phyloP scores from a whole-genome alignment of 2,888 invertebrate genomes.

The Mythimna impura region DNA sequence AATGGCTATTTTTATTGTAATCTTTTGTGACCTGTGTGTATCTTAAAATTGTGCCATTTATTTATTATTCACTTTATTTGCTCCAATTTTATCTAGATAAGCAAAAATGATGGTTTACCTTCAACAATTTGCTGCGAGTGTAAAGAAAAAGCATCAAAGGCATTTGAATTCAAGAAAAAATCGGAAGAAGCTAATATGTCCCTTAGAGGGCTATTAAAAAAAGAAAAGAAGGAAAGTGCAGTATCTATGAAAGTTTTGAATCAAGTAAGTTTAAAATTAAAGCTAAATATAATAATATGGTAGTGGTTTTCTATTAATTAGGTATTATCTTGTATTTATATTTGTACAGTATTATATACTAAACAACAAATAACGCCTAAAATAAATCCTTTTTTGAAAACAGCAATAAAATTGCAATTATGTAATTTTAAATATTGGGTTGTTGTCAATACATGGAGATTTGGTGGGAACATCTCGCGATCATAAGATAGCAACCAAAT shows the following conservation, averaged over 20 bases:
- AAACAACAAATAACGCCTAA: too few species aligned
- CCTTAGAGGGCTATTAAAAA: conserved; percentile 74
- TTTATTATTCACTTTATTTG: neutral
- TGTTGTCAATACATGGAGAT: too few species aligned
- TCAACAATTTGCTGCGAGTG: conserved; percentile 82
- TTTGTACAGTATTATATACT: too few species aligned
- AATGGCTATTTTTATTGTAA: neutral
- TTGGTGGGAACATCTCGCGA: too few species aligned
- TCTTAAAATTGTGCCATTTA: neutral
- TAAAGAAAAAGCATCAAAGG: conserved; percentile 79
- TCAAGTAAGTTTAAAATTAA: conserved; percentile 53
- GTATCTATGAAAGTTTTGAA: conserved; percentile 28
- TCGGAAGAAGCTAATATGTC: conserved; percentile 80
- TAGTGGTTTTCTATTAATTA: too few species aligned
- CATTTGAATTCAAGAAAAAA: conserved; percentile 82
- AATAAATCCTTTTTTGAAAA: too few species aligned
- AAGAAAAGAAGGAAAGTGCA: conserved; percentile 66
- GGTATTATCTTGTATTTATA: too few species aligned
- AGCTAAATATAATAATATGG: too few species aligned
- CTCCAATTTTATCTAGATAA: conserved; percentile 72
- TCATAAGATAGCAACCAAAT: too few species aligned
- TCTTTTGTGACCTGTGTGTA: neutral
- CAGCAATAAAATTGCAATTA: too few species aligned
- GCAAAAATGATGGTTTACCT: conserved; percentile 83
- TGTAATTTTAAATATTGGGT: too few species aligned